Evolutionary conservation across 2,797 vertebrate species (phyloP).

Genomic region (Psittacula derbiana): DNA sequence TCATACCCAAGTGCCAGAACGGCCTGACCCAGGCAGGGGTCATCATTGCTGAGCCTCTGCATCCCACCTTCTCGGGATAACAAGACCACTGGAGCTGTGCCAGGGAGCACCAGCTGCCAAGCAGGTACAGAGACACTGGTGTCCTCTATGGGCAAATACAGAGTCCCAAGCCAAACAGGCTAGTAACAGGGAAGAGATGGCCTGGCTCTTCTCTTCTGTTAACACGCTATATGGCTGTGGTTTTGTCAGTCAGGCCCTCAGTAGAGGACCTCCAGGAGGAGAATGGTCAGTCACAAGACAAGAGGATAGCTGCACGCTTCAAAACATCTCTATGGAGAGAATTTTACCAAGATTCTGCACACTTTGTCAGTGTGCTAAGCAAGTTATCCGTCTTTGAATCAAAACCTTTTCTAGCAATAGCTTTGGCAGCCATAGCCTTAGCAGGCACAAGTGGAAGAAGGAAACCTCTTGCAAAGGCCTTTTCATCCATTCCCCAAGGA

Average conservation of each 20-base stretch:
- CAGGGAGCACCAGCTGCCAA: not conserved
- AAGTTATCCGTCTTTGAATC: not conserved
- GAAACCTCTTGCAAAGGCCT: not conserved
- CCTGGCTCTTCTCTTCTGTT: not conserved
- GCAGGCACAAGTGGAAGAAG: not conserved
- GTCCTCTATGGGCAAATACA: not conserved
- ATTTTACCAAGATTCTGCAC: not conserved
- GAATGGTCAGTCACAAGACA: not conserved
- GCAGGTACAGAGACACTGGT: not conserved
- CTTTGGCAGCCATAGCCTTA: not conserved
- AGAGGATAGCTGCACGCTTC: not conserved
- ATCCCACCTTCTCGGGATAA: not conserved
- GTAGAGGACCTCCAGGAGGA: not conserved
- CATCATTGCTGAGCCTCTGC: not conserved
- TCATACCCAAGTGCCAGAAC: not conserved
- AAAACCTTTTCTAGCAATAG: not conserved
- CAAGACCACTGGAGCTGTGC: not conserved
- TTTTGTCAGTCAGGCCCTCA: not conserved
- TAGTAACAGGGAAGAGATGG: not conserved
- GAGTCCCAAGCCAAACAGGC: not conserved
- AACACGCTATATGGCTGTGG: accelerated
- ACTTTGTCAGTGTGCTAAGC: not conserved
- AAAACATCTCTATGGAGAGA: not conserved
- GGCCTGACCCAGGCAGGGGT: not conserved
- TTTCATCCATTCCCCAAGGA: not conserved